phyloP scores from a whole-genome alignment of 2,888 invertebrate genomes.

The Junonia oenone region DNA sequence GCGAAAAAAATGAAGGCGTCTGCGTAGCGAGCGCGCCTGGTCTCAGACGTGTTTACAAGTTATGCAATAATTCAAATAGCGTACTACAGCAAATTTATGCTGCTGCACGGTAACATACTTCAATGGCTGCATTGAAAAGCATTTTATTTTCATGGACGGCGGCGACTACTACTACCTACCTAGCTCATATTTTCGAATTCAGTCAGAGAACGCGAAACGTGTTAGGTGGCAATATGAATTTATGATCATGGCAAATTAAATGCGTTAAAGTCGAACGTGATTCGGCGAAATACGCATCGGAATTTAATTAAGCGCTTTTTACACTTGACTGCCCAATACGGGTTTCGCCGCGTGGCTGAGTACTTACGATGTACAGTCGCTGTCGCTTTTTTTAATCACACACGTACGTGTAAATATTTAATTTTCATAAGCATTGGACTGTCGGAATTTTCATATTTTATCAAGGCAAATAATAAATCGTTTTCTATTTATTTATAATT shows the following conservation, averaged over 20 bases:
- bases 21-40: constrained; percentile 49
- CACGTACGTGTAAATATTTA: constrained; percentile 29
- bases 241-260: constrained; percentile 68
- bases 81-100: constrained; percentile 72
- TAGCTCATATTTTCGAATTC: constrained; percentile 59
- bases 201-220: constrained; percentile 53
- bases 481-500: constrained; percentile 13
- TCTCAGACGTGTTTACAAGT: constrained; percentile 73
- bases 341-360: constrained; percentile 32
- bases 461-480: constrained; percentile 22
- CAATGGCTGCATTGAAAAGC: constrained; percentile 72
- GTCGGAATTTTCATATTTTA: constrained; percentile 22
- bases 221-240: constrained; percentile 71
- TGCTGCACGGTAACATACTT: constrained; percentile 70
- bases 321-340: constrained; percentile 43
- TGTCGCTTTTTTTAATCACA: constrained; percentile 32
- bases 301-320: constrained; percentile 61
- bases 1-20: constrained; percentile 50
- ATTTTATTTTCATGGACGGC: constrained; percentile 71
- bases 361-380: constrained; percentile 32
- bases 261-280: constrained; percentile 59
- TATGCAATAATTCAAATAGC: constrained; percentile 75
- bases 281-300: constrained; percentile 51
- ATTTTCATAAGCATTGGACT: constrained; percentile 27
- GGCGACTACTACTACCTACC: constrained; percentile 41